These are phyloP conservation scores for Drosophila sturtevanti DNA, from an alignment of 1,140 invertebrate genomes.

Conservation along the genomic window DNA sequence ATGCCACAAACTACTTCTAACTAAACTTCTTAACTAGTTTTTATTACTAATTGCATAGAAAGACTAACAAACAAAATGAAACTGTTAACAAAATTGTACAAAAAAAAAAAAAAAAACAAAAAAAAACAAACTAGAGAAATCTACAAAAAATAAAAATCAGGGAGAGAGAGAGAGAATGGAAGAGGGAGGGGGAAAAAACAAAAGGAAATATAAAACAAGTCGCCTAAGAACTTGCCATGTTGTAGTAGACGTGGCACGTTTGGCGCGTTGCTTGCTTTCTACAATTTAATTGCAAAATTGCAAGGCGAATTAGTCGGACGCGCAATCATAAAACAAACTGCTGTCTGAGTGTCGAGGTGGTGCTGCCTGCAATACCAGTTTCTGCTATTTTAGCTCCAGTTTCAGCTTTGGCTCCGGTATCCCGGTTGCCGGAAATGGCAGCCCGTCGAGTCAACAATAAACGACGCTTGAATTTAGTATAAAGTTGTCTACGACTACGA, in stretches of 20 bases:
- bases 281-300: conserved; percentile 62
- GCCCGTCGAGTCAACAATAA: conserved; percentile 74
- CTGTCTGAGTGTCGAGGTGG: conserved; percentile 42
- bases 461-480: conserved; percentile 47
- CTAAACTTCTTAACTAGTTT: neutral
- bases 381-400: neutral
- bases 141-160: too few relatives aligned
- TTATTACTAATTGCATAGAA: conserved; percentile 16
- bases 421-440: conserved; percentile 58
- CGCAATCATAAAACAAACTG: conserved; percentile 71
- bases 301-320: conserved; percentile 41
- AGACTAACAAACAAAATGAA: conserved; percentile 9
- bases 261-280: conserved; percentile 10
- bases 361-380: conserved; percentile 12
- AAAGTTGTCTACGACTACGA: conserved; percentile 49
- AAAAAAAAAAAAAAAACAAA: conserved; percentile 11
- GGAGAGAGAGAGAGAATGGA: too few relatives aligned
- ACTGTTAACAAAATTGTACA: conserved; percentile 22
- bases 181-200: neutral
- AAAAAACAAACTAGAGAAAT: neutral
- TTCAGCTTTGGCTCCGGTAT: conserved; percentile 20
- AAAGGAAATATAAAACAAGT: neutral
- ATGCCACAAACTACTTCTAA: conserved; percentile 1
- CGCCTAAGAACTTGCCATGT: conserved; percentile 38
- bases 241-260: conserved; percentile 22